Base-by-base conservation (phyloP, 2,797 vertebrate species). In the Petrocephalus schoutedeni region DNA sequence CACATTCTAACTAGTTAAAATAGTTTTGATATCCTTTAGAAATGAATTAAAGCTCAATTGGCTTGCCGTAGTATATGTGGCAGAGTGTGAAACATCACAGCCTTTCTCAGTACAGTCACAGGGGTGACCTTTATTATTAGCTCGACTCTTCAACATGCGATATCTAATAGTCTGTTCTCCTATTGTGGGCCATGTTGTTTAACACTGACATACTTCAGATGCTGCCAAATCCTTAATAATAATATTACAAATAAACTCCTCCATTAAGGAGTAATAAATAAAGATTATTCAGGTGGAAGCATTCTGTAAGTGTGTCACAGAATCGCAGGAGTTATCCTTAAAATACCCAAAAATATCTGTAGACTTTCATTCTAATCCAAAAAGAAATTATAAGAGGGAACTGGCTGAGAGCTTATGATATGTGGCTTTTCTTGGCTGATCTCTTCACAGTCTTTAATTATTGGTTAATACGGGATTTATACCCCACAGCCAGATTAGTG, bases 401-500 rank as follows among this genome's bases (percentile, higher is more conserved):
- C 7, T 9, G 74, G 41, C 36, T 80, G 74, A 80, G 36, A n/a
- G 14, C 36, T 49, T 4, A 49, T n/a, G 74, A 80, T 80, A 80
- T 45, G 19, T 49, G 74, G 16, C 19, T 77, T 49, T 21, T 80
- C 74, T 49, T 80, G 41, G 19, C 36, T 80, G 41, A 80, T 80
- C 74, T 80, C 74, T 41, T 80, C 74, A 80, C 41, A 49, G 36
- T 49, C 74, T 49, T 80, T 80, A 80, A 80, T 80, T 80, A 45
- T 36, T 71, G 67, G 74, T 49, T 80, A 80, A 80, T 80, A 80
- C 36, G 1, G 74, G 74, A 80, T 49, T 80, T 80, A 80, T 49
- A 21, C 41, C 41, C 74, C 74, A n/a, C 41, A 49, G 74, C 41
- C 19, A 19, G 74, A 80, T 80, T 80, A 80, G 74, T 80, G 74